Base-by-base conservation (phyloP, 2,797 vertebrate species). In the Telmatherina bonti region DNA sequence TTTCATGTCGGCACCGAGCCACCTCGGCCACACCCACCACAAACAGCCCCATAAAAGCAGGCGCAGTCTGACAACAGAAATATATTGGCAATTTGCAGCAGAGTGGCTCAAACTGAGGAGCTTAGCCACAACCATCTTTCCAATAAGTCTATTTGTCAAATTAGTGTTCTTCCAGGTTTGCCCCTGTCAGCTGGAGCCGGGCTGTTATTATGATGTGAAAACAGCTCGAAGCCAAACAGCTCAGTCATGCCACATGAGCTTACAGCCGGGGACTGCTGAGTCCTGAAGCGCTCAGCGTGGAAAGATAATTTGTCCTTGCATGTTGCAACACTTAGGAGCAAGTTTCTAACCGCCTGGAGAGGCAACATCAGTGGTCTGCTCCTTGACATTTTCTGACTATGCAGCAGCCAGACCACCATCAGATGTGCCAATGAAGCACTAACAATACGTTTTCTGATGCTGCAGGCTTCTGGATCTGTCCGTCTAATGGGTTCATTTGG, bases 251-350 rank as follows among this genome's bases (percentile, higher is more conserved):
- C 65, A 62, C 62, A 67, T 72, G 63, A 72, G 64, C 74, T 73
- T 63, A 82, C 66, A 62, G 67, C 64, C 66, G 67, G 67, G 69
- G 70, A 74, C 51, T 62, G 78, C 67, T 10, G 47, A 74, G 56
- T 78, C 68, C 71, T 63, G 30, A 56, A 75, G 81, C 74, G 30
- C 56, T 18, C 1, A 47, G 55, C 35, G 52, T 69, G 73, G 18
- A 74, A 73, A 80, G 72, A 85, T 78, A 47, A 82, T 85, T 67
- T 79, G 65, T 80, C 79, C 67, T 80, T 58, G 53, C 62, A 65
- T 65, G 71, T 62, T 62, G 65, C 70, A 69, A 67, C 60, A 64
- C 30, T 68, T 27, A 45, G 65, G 20, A 62, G 29, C 54, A 62
- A 81, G 58, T 81, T 82, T 57, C 70, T 73, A 76, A 83, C 24